Percentiles rank a stretch among this genome's conserved stretches.
phyloP scores from a whole-genome alignment of 2,888 invertebrate species.

The Epistrophella euchroma region DNA sequence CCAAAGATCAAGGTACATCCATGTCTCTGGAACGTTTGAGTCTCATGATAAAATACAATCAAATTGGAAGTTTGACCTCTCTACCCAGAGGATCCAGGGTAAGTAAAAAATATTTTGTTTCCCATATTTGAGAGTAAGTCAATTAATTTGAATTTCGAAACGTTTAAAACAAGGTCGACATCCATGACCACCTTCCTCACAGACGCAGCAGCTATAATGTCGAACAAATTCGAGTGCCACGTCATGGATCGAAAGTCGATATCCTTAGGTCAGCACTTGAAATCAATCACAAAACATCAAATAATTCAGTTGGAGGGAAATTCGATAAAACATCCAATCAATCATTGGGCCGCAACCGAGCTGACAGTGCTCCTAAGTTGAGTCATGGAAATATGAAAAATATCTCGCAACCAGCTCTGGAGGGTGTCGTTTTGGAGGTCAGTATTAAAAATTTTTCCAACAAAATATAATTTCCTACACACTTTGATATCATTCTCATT shows the following conservation, averaged over 20 bases:
- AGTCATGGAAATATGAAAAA: conserved; percentile 85
- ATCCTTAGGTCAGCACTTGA: conserved; percentile 89
- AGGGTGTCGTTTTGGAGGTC: conserved; percentile 86
- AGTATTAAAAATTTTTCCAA: conserved; percentile 75
- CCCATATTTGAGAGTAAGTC: not conserved
- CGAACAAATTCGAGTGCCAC: conserved; percentile 81
- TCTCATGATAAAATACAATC: conserved; percentile 90
- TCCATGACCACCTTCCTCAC: conserved; percentile 83
- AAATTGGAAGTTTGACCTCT: conserved; percentile 90
- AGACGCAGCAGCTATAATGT: conserved; percentile 84
- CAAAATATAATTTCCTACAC: conserved; percentile 17
- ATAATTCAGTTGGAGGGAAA: conserved; percentile 84
- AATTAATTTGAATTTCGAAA: conserved; percentile 18
- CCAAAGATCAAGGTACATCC: conserved; percentile 89
- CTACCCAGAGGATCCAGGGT: conserved; percentile 88
- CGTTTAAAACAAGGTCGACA: conserved; percentile 80
- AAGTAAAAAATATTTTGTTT: conserved; percentile 82
- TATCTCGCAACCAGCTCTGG: conserved; percentile 86
- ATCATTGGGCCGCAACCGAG: conserved; percentile 85
- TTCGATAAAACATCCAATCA: conserved; percentile 86
- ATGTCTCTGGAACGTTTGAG: conserved; percentile 89
- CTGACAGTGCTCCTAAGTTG: conserved; percentile 87
- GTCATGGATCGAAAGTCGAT: conserved; percentile 85
- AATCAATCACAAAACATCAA: conserved; percentile 86
- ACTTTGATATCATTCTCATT: conserved; percentile 14